These are phyloP conservation scores for Solen grandis DNA, from an alignment of 1,140 invertebrate genomes.

Conservation along the genomic window DNA sequence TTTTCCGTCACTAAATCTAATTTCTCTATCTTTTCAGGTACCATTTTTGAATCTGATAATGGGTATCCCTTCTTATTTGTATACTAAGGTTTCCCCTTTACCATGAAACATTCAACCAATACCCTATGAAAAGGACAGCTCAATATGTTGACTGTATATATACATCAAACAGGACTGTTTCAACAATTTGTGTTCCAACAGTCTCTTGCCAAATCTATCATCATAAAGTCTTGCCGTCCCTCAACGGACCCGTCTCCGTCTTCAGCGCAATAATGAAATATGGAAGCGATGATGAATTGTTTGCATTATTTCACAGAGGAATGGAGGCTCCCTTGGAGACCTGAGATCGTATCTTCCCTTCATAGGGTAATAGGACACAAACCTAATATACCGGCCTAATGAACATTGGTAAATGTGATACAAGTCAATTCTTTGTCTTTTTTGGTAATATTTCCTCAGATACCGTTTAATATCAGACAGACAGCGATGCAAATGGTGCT, in stretches of 20 bases:
- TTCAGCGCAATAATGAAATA: slow-evolving; percentile 50
- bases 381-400: neutral
- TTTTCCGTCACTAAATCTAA: no score
- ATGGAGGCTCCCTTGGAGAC: neutral
- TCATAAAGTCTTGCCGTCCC: no score
- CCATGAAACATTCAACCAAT: no score
- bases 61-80: no score
- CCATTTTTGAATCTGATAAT: no score
- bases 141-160: no score
- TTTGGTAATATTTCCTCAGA: neutral
- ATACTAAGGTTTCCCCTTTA: no score
- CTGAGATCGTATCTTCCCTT: neutral
- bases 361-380: neutral
- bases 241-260: slow-evolving; percentile 26
- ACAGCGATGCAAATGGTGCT: neutral
- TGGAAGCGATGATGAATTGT: slow-evolving; percentile 46
- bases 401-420: neutral
- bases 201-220: no score
- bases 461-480: neutral
- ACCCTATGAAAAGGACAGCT: no score
- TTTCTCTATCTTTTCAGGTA: no score
- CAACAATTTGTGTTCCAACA: no score
- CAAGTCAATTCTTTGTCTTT: neutral
- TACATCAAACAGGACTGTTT: no score
- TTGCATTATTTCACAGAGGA: slow-evolving; percentile 18